Conservation (phyloP, 2,888 invertebrate genomes). For the Agrochola macilenta region DNA sequence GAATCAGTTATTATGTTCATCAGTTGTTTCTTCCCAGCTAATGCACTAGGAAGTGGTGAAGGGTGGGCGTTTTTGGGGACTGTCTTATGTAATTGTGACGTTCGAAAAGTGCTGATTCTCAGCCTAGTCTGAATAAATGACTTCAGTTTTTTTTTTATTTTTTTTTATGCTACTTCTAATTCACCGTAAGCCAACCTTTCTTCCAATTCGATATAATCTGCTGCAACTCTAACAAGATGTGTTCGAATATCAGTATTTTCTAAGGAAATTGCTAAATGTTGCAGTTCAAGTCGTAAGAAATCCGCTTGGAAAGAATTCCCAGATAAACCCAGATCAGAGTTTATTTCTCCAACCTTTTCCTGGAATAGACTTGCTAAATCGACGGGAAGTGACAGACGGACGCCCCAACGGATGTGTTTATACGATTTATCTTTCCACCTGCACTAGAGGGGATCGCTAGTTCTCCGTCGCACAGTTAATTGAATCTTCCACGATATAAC, state of each 20-base stretch:
- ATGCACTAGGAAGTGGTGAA: no score
- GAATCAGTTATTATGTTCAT: constrained; percentile 1
- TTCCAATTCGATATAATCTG: not conserved
- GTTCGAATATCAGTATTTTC: not conserved
- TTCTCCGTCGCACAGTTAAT: constrained; percentile 54
- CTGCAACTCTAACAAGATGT: not conserved
- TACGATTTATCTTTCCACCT: constrained; percentile 42
- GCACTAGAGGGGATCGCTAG: constrained; percentile 32
- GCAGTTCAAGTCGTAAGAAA: not conserved
- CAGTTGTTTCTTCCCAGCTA: no score
- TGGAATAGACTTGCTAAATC: constrained; percentile 45
- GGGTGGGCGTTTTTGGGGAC: no score
- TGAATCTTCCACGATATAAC: constrained; percentile 52
- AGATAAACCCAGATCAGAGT: constrained; percentile 20
- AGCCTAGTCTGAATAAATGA: no score
- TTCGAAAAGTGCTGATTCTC: no score
- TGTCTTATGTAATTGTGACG: no score
- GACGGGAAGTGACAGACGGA: constrained; percentile 51
- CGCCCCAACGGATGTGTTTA: constrained; percentile 60
- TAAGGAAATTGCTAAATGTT: constrained; percentile 12
- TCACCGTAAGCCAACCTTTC: not conserved
- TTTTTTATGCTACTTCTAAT: not conserved
- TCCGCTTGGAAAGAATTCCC: not conserved
- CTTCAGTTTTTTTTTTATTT: no score
- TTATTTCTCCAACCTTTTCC: constrained; percentile 43